Evolutionary conservation across 1,140 invertebrate species (phyloP).

Genomic region (Drosophila saltans): DNA sequence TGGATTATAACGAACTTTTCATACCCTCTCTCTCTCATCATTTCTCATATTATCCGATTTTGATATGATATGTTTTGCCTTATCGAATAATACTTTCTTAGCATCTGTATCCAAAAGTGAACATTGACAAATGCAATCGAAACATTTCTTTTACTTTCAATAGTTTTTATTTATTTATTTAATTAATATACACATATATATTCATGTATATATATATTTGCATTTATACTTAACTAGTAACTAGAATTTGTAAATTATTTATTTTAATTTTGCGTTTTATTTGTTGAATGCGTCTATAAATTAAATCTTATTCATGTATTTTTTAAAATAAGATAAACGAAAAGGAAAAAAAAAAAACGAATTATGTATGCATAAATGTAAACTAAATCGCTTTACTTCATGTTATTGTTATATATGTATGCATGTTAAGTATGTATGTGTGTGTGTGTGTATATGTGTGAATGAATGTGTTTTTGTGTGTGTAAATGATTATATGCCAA

Average conservation of each 20-base stretch:
- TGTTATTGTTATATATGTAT: constrained; percentile 39
- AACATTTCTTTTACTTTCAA: constrained; percentile 2
- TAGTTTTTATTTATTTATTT: constrained; percentile 37
- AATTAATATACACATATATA: constrained; percentile 56
- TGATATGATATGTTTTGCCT: no score
- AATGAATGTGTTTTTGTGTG: not conserved
- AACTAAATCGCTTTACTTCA: constrained; percentile 47
- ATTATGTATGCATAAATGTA: constrained; percentile 41
- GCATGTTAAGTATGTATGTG: constrained; percentile 1
- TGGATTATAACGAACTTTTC: not conserved
- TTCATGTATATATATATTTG: constrained; percentile 55
- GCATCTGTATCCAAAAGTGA: no score
- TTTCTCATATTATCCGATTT: no score
- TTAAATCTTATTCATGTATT: constrained; percentile 73
- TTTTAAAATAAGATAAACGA: constrained; percentile 70
- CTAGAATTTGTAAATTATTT: constrained; percentile 76
- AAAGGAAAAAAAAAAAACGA: constrained; percentile 66
- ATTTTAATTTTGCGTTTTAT: constrained; percentile 60
- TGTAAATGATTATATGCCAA: constrained; percentile 29
- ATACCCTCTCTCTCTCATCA: not conserved
- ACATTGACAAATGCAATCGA: no score
- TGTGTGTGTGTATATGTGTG: not conserved
- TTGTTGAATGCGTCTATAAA: constrained; percentile 76
- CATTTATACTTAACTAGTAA: constrained; percentile 70
- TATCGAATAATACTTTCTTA: no score